Conservation (phyloP, 2,113 vertebrate species). For the Corydoras sp. region DNA sequence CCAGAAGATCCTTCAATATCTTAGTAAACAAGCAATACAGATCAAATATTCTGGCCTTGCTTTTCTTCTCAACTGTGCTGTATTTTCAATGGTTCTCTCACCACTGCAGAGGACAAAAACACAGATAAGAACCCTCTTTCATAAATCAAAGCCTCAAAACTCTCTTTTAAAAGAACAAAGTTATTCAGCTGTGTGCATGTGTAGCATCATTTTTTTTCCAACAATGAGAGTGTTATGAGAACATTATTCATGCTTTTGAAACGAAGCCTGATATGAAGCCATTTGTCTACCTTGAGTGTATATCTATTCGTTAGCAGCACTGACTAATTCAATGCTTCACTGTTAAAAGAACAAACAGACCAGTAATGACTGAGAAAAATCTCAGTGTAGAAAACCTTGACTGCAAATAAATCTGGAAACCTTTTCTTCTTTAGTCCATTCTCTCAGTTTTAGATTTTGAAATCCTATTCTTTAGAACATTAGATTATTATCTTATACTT, state of each 20-base stretch:
- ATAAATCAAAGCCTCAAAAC: slow-evolving; percentile 39
- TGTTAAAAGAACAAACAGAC: slow-evolving; percentile 15
- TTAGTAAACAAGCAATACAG: slow-evolving; percentile 22
- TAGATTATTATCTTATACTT: too few species aligned
- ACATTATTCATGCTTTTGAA: slow-evolving; percentile 47
- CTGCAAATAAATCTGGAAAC: not conserved
- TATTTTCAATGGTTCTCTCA: slow-evolving; percentile 10
- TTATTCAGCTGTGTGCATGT: slow-evolving; percentile 1
- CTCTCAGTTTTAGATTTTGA: too few species aligned
- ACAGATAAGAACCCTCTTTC: slow-evolving; percentile 33
- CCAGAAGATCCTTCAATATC: not conserved
- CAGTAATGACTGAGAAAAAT: not conserved
- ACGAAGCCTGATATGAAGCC: slow-evolving; percentile 26
- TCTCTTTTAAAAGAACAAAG: not conserved
- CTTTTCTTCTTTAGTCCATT: too few species aligned
- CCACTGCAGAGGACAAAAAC: slow-evolving; percentile 26
- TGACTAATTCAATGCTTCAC: slow-evolving; percentile 23
- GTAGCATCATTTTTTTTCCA: slow-evolving; percentile 9
- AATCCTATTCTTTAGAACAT: too few species aligned
- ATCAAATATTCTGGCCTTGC: slow-evolving; percentile 13
- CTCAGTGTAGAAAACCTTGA: slow-evolving; percentile 12
- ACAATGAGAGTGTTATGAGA: slow-evolving; percentile 35
- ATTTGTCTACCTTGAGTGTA: slow-evolving; percentile 38
- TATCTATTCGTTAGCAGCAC: slow-evolving; percentile 26
- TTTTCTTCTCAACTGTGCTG: slow-evolving; percentile 1